Base-by-base conservation (phyloP, 30 jellyfish, hydroid and myxozoan genomes). In the Hydractinia echinata region DNA sequence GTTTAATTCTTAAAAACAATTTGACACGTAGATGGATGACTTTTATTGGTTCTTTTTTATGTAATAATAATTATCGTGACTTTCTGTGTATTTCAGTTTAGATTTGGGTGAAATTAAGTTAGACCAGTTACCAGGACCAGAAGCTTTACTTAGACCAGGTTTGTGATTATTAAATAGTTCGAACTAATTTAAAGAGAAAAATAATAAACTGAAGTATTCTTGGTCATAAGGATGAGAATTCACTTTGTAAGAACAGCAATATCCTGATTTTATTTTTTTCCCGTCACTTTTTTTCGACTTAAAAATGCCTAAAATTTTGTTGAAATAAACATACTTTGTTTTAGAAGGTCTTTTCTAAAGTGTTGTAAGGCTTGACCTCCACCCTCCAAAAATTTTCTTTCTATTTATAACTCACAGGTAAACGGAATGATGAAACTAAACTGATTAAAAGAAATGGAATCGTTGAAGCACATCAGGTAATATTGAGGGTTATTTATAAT, bases 391-490 rank as follows among this genome's bases (percentile, higher is more conserved):
- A 30, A 30, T 30, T 2, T 30, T 30, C 2, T 30, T 72, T 51
- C 20, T 74, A 5, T 74, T 50, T 74, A 7, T 66, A 3, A 5
- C 83, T 50, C 20, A n/a, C 70, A 93, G 99, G 99, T 54, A 74
- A 44, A 4, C 83, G 81, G 67, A 88, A 93, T 61, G 95, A 90
- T 10, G 95, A 93, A 73, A 86, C 99, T 8, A 93, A 84, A 66
- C 74, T 93, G 80, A 76, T 93, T 10, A 93, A 87, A 64, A 88
- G 88, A 64, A 89, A 78, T 53, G 90, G 92, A 30, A 82, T 87
- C 44, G 91, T 93, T 6, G 99, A 87, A 54, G 99, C 99, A 4
- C 91, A 93, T 77, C 99, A 93, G 95, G 99, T 84, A n/a, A n/a
- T n/a, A n/a, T n/a, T n/a, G 86, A 20, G 71, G 18, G 4, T 15